A percentile compares a stretch with the other conserved stretches of the same genome.
Conservation (phyloP, 2,888 invertebrate genomes). For the Cryptosula pallasiana region DNA sequence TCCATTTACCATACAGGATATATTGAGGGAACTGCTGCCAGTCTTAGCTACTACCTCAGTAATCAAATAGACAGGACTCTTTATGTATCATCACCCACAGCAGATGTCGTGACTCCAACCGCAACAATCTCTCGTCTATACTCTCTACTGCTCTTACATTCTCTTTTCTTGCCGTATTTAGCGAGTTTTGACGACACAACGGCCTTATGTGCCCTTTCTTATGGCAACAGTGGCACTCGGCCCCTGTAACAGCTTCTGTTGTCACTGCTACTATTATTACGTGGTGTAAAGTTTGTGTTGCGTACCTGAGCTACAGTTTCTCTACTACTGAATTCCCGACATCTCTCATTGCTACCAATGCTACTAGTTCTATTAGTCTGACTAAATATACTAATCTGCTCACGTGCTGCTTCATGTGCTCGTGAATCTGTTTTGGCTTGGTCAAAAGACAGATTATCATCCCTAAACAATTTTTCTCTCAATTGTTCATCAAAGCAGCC, state of each 20-base stretch:
- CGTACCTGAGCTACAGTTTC: neutral
- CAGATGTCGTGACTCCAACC: no score
- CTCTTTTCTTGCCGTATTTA: neutral
- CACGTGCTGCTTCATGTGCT: neutral
- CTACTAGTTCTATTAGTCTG: neutral
- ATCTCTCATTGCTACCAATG: neutral
- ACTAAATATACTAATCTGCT: neutral
- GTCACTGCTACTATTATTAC: neutral
- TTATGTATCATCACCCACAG: no score
- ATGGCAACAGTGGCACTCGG: neutral
- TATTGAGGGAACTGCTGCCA: neutral
- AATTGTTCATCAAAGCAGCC: neutral
- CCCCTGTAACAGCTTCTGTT: neutral
- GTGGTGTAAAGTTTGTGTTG: neutral
- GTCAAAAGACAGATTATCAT: neutral
- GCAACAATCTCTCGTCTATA: no score
- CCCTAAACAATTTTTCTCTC: neutral
- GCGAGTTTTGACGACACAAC: neutral
- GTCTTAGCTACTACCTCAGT: neutral
- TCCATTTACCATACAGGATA: constrained; percentile 23
- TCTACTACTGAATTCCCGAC: neutral
- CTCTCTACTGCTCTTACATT: no score
- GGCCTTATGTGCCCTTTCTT: neutral
- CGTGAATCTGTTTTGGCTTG: neutral
- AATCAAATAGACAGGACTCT: neutral